A percentile compares a stretch with the other conserved stretches of the same genome.
Evolutionary conservation across 1,140 invertebrate species (phyloP).

Genomic region (Acromyrmex heyeri): DNA sequence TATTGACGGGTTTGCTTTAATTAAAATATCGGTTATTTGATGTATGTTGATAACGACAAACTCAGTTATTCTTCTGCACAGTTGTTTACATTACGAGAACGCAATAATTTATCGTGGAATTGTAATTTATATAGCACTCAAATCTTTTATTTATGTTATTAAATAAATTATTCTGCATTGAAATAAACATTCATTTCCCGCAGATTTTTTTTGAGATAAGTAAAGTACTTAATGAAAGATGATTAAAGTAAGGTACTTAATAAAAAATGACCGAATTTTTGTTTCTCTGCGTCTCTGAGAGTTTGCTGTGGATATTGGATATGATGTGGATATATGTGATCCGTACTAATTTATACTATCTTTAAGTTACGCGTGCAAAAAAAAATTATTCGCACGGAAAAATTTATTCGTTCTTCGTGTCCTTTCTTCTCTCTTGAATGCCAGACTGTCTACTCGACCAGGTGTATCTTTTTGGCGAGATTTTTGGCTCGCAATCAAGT

Average conservation of each 20-base stretch:
- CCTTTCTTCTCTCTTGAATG: slow-evolving; percentile 19
- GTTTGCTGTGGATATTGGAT: background rate
- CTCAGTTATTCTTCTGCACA: background rate
- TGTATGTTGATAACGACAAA: background rate
- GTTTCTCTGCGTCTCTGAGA: background rate
- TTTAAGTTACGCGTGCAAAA: background rate
- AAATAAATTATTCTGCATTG: background rate
- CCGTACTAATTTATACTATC: background rate
- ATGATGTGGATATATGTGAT: background rate
- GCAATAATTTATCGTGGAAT: slow-evolving; percentile 17
- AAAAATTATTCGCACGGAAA: background rate
- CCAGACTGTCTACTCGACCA: slow-evolving; percentile 62
- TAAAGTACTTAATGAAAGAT: background rate
- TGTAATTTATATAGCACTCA: slow-evolving; percentile 25
- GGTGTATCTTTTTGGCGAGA: slow-evolving; percentile 82
- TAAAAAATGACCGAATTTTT: background rate
- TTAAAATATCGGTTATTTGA: slow-evolving; percentile 43
- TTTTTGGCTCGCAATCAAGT: slow-evolving; percentile 81
- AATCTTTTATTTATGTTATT: slow-evolving; percentile 9
- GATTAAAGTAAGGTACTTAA: background rate
- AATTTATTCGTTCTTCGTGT: slow-evolving; percentile 12
- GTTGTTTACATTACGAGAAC: slow-evolving; percentile 17
- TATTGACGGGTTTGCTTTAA: slow-evolving; percentile 27
- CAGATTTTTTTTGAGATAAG: background rate
- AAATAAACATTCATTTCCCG: background rate